These are phyloP conservation scores for Psilanteris sp. DNA, from an alignment of 1,140 invertebrate genomes.

Conservation along the genomic window DNA sequence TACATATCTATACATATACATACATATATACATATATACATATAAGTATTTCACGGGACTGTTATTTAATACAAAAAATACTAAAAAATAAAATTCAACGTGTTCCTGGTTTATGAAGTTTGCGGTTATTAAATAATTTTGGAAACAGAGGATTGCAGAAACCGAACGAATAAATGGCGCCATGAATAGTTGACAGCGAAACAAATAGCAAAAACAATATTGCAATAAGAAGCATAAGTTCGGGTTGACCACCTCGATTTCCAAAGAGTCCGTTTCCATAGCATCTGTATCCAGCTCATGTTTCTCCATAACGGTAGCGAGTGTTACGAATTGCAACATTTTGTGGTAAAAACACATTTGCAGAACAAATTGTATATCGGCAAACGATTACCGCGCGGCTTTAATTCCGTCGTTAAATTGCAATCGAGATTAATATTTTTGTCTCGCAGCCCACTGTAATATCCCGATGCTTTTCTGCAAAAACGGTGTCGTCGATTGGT, in stretches of 20 bases:
- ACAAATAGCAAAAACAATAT: no score
- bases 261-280: conserved; percentile 77
- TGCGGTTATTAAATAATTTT: no score
- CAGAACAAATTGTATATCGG: conserved; percentile 41
- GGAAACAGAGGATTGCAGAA: no score
- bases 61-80: no score
- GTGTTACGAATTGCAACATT: conserved; percentile 69
- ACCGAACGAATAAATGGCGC: no score
- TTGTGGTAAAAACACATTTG: conserved; percentile 58
- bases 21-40: no score
- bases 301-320: conserved; percentile 73
- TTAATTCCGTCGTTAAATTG: conserved; percentile 22
- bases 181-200: no score
- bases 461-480: conserved; percentile 1
- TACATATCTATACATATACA: no score
- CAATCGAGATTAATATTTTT: conserved; percentile 31
- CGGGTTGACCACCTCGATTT: conserved; percentile 70
- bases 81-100: no score
- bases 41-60: no score
- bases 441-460: background rate
- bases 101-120: no score
- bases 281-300: conserved; percentile 68
- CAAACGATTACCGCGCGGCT: conserved; percentile 36
- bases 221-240: no score
- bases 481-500: background rate